A percentile compares a stretch with the other conserved stretches of the same genome.
These are phyloP conservation scores for Larimichthys polyactis DNA, from an alignment of 2,113 vertebrate species.

Conservation along the genomic window DNA sequence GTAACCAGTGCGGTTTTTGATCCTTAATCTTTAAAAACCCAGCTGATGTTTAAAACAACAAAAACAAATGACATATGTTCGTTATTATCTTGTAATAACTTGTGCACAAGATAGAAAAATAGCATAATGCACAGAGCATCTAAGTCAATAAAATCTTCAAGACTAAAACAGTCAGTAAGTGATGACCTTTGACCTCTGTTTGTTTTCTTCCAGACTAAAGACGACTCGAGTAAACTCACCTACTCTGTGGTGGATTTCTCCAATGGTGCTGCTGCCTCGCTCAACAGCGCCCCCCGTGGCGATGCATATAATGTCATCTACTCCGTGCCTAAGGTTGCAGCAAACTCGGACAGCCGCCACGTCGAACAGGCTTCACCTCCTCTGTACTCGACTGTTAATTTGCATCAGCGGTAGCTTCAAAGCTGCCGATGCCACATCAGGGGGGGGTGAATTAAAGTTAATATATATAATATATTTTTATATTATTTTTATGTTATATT, in stretches of 20 bases:
- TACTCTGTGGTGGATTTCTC: not conserved
- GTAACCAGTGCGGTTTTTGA: too few species aligned
- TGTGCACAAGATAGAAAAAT: too few species aligned
- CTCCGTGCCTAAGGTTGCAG: rapidly evolving
- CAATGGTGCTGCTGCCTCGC: rapidly evolving
- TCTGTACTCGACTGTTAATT: slow-evolving; percentile 4
- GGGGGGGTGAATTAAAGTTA: too few species aligned
- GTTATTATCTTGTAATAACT: too few species aligned
- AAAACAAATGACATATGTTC: too few species aligned
- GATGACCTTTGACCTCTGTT: not conserved
- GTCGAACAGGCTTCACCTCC: not conserved
- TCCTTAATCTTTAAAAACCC: too few species aligned
- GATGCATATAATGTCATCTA: rapidly evolving
- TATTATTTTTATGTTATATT: too few species aligned
- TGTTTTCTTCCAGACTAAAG: not conserved
- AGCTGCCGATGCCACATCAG: not conserved
- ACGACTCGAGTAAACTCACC: not conserved
- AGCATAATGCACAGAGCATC: not conserved
- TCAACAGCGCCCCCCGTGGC: not conserved
- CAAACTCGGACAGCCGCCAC: not conserved
- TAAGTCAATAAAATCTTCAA: too few species aligned
- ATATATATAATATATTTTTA: too few species aligned
- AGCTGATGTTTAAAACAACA: too few species aligned
- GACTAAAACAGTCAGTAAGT: not conserved
- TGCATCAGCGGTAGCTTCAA: not conserved